Evolutionary conservation across 2,113 vertebrate genomes (phyloP), one percentile per base, ranked within the genome.

Genomic region (Micromys minutus): DNA sequence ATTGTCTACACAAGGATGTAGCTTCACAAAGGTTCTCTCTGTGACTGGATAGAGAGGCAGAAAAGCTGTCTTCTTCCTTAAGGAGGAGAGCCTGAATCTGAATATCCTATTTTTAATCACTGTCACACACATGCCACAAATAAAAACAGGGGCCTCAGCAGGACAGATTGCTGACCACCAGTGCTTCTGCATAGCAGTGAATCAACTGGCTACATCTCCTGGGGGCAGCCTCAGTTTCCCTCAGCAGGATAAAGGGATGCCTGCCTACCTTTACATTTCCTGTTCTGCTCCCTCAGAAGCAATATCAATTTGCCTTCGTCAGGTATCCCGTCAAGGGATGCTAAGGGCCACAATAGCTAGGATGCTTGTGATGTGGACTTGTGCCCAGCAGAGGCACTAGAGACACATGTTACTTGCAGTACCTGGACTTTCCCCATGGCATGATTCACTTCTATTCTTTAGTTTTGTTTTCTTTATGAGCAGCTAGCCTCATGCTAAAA

Each of bases 361-460:
- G 52, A 26, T 95, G 39, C 47, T 87, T 96, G 94, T 95, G 96
- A 95, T 96, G 97, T 85, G 93, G 96, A 79, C 45, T 63, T 76
- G 67, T 77, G 94, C 97, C 97, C 97, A 96, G 77, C 94, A 96
- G 97, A 96, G 94, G 96, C 96, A 94, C 96, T 92, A 89, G 55
- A 97, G 88, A 74, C 74, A 88, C 22, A 6, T 63, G 17, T 74
- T 26, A 17, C 89, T 92, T 0, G 0, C 47, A 34, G 65, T 59
- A 72, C 52, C 42, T 71, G 71, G 83, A 71, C 76, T 79, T 42
- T 65, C n/a, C 74, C 36, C 36, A n/a, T 13, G 65, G 24, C 65
- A 7, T 0, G 0, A 67, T 65, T 80, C 39, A 79, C 63, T 71
- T 91, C 47, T 42, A 71, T 71, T 39, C 36, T 29, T 29, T 29